Conservation (phyloP, 2,113 vertebrate species). For the Acinonyx jubatus region DNA sequence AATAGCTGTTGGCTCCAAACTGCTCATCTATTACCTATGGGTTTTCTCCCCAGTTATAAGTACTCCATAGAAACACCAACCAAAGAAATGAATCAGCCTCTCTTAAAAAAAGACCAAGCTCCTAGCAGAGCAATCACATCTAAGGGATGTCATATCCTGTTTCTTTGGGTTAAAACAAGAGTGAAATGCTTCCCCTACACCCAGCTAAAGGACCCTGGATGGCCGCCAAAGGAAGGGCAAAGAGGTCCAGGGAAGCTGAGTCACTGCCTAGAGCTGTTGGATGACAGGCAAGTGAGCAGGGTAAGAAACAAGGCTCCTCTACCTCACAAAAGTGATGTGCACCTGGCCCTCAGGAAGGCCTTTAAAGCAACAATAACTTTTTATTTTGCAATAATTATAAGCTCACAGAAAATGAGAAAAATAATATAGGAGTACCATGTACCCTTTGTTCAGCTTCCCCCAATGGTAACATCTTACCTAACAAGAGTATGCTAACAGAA, state of each 20-base stretch:
- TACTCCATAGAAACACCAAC: constrained; percentile 53
- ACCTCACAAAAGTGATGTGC: neutral
- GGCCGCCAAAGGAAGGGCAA: neutral
- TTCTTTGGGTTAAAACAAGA: neutral
- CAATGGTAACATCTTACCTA: neutral
- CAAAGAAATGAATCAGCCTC: constrained; percentile 68
- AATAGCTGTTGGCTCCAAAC: constrained; percentile 73
- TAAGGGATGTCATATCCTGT: neutral
- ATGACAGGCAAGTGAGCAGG: neutral
- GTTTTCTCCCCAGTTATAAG: constrained; percentile 51
- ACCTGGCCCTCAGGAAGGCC: neutral
- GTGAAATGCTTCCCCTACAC: neutral
- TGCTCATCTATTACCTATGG: constrained; percentile 61
- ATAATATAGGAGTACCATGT: neutral
- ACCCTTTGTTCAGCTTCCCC: neutral
- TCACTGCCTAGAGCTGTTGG: neutral
- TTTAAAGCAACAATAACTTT: neutral
- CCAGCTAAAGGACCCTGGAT: neutral
- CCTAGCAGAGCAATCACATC: constrained; percentile 18
- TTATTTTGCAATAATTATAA: constrained; percentile 49
- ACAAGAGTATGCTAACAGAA: constrained; percentile 8
- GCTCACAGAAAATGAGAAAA: constrained; percentile 54
- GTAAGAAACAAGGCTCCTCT: neutral
- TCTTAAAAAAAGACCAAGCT: constrained; percentile 47
- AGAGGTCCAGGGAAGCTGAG: neutral